Conservation (phyloP, 2,113 vertebrate species). For the Tauraco erythrolophus region DNA sequence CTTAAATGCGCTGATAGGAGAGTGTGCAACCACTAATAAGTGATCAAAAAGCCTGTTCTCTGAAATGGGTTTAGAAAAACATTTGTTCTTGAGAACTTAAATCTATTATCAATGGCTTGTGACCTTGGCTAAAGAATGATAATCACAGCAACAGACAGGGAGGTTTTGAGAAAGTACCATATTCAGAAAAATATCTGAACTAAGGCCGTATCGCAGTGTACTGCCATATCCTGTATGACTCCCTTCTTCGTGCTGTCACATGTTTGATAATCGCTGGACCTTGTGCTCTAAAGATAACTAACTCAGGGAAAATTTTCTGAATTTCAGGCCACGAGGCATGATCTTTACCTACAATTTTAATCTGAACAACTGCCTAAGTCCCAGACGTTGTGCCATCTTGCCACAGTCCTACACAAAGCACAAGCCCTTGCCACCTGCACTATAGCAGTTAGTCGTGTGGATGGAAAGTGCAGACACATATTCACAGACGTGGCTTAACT, state of each 20-base stretch:
- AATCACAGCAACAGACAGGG: not conserved
- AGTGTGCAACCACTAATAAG: not conserved
- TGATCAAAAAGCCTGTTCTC: not conserved
- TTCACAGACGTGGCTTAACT: accelerated
- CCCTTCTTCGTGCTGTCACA: not conserved
- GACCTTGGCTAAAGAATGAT: not conserved
- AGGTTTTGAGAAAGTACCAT: not conserved
- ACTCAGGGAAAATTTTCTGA: not conserved
- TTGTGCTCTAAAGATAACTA: not conserved
- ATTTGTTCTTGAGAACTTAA: not conserved
- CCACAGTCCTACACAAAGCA: not conserved
- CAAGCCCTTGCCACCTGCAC: not conserved
- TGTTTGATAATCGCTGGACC: not conserved
- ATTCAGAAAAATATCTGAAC: not conserved
- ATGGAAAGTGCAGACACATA: not conserved
- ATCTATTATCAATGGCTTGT: not conserved
- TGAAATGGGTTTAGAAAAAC: not conserved
- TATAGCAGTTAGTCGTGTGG: not conserved
- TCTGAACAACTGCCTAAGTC: not conserved
- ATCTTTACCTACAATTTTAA: not conserved
- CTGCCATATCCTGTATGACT: not conserved
- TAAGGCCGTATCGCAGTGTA: not conserved
- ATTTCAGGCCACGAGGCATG: not conserved
- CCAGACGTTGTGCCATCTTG: not conserved
- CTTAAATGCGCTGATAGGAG: not conserved